A percentile compares a stretch with the other conserved stretches of the same genome.
phyloP scores from a whole-genome alignment of 1,140 invertebrate genomes.

The Teleopsis dalmanni region DNA sequence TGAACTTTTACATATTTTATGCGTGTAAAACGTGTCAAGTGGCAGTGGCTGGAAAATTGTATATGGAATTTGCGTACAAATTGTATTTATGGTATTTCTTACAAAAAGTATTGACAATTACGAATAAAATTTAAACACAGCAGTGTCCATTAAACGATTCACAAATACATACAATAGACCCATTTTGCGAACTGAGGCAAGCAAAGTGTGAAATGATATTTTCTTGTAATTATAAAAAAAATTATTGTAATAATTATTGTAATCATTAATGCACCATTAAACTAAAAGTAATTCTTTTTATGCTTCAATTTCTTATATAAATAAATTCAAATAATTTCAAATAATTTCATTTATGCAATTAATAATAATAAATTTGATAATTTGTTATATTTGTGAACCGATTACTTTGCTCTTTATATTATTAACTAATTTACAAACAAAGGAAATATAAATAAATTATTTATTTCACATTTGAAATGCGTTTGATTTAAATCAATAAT shows the following conservation, averaged over 20 bases:
- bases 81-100: not conserved
- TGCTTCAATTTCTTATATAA: no score
- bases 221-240: not conserved
- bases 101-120: not conserved
- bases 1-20: no score
- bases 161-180: conserved; percentile 7
- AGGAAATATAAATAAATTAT: not conserved
- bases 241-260: no score
- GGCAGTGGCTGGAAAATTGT: not conserved
- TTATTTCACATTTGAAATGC: not conserved
- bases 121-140: not conserved
- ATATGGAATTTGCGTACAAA: not conserved
- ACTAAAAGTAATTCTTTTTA: no score
- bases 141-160: not conserved
- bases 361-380: no score
- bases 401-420: not conserved
- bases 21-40: not conserved
- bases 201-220: not conserved
- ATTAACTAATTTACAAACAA: not conserved
- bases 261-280: no score
- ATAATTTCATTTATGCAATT: no score
- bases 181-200: not conserved
- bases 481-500: not conserved
- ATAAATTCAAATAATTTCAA: no score
- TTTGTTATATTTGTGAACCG: conserved; percentile 12